Evolutionary conservation across 2,888 invertebrate species (phyloP).

Genomic region (Pachliopta kotzebuea): DNA sequence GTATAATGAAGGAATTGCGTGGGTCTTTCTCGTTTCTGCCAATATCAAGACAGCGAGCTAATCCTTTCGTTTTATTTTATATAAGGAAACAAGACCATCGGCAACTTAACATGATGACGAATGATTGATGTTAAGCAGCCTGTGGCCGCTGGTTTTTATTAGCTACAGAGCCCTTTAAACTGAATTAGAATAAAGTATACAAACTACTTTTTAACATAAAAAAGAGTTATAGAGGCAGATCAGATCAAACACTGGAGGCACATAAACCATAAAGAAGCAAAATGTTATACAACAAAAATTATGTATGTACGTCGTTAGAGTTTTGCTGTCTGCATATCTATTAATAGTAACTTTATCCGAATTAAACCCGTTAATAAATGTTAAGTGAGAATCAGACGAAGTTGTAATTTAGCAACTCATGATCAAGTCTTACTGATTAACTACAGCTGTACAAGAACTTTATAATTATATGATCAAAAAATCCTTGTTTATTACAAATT

Average conservation of each 20-base stretch:
- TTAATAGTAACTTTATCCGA: slow-evolving; percentile 15
- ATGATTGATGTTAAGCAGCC: too few relatives aligned
- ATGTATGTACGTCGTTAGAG: background rate
- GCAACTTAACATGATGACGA: background rate
- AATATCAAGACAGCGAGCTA: slow-evolving; percentile 19
- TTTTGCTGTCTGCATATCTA: slow-evolving; percentile 4
- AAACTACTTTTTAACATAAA: too few relatives aligned
- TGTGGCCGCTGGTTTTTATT: too few relatives aligned
- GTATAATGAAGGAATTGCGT: slow-evolving; percentile 41
- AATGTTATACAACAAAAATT: too few relatives aligned
- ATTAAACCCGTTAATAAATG: slow-evolving; percentile 11
- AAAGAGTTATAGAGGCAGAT: too few relatives aligned
- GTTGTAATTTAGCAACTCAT: slow-evolving; percentile 11
- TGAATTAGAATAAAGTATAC: too few relatives aligned
- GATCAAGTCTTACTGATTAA: background rate
- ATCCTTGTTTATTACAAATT: too few relatives aligned
- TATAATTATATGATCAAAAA: background rate
- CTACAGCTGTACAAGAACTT: background rate
- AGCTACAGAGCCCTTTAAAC: too few relatives aligned
- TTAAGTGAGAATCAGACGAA: slow-evolving; percentile 23
- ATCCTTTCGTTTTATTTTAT: slow-evolving; percentile 29
- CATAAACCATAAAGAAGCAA: too few relatives aligned
- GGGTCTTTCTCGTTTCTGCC: slow-evolving; percentile 33
- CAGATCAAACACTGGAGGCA: too few relatives aligned
- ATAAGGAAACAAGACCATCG: background rate